phyloP scores from a whole-genome alignment of 2,888 invertebrate species.

The Eubasilissa splendida region DNA sequence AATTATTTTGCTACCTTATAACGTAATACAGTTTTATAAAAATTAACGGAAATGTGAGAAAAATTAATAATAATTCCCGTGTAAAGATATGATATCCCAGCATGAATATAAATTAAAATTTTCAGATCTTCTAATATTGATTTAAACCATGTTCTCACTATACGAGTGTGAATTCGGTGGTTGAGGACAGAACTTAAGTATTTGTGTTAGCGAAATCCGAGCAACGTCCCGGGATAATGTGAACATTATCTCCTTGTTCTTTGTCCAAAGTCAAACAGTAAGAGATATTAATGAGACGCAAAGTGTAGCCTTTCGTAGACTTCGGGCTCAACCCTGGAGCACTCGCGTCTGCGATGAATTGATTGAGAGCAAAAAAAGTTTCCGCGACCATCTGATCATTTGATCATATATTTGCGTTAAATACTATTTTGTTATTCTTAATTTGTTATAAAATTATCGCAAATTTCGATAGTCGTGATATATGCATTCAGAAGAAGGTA shows the following conservation, averaged over 20 bases:
- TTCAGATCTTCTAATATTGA: slow-evolving; percentile 12
- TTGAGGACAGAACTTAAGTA: neutral
- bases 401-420: too few relatives aligned
- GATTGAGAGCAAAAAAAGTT: too few relatives aligned
- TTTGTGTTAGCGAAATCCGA: slow-evolving; percentile 15
- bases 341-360: too few relatives aligned
- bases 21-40: too few relatives aligned
- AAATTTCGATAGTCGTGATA: too few relatives aligned
- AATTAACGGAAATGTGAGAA: too few relatives aligned
- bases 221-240: slow-evolving; percentile 8
- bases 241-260: slow-evolving; percentile 2
- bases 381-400: too few relatives aligned
- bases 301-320: neutral
- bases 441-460: too few relatives aligned
- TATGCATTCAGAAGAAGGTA: too few relatives aligned
- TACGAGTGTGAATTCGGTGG: neutral
- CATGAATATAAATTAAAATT: neutral
- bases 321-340: neutral
- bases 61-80: too few relatives aligned
- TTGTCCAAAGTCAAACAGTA: slow-evolving; percentile 18
- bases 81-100: neutral
- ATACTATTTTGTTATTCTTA: too few relatives aligned
- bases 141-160: neutral
- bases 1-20: too few relatives aligned
- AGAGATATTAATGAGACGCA: slow-evolving; percentile 22